These are phyloP conservation scores for Decapterus maruadsi DNA, from an alignment of 2,797 vertebrate genomes.

Conservation along the genomic window DNA sequence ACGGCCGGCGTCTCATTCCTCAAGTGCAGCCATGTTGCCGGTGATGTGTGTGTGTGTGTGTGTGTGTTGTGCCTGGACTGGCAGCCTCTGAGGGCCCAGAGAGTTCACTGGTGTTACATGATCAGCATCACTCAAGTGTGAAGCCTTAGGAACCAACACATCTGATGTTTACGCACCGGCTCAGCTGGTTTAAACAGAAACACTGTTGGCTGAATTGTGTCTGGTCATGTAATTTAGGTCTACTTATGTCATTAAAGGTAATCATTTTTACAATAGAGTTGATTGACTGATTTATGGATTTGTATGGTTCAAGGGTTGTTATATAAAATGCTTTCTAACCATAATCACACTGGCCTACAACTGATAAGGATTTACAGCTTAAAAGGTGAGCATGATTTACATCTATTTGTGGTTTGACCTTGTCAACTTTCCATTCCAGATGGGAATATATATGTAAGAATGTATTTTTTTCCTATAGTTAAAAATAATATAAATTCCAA, in stretches of 20 bases:
- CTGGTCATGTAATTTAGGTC: neutral
- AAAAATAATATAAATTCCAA: neutral
- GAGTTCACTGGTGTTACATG: conserved; percentile 53
- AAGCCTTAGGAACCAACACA: conserved; percentile 14
- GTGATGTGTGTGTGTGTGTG: conserved; percentile 16
- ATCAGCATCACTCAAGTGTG: conserved; percentile 36
- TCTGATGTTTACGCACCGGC: conserved; percentile 19
- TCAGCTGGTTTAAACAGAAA: conserved; percentile 23
- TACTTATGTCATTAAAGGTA: neutral
- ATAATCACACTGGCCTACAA: neutral
- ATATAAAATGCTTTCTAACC: neutral
- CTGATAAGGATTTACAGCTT: neutral
- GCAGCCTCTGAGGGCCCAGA: conserved; percentile 35
- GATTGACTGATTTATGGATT: neutral
- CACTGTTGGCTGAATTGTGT: neutral
- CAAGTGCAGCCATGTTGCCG: conserved; percentile 65
- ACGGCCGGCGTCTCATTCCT: conserved; percentile 69
- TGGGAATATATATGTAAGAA: neutral
- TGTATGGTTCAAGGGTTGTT: neutral
- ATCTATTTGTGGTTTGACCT: neutral
- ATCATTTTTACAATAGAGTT: neutral
- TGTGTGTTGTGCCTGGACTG: conserved; percentile 18
- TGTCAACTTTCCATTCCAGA: neutral
- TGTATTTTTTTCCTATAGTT: neutral
- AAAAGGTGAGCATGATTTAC: neutral